Evolutionary conservation across 2,888 invertebrate species (phyloP), one percentile per base, ranked within the genome.

Genomic region (Diarsia brunnea): DNA sequence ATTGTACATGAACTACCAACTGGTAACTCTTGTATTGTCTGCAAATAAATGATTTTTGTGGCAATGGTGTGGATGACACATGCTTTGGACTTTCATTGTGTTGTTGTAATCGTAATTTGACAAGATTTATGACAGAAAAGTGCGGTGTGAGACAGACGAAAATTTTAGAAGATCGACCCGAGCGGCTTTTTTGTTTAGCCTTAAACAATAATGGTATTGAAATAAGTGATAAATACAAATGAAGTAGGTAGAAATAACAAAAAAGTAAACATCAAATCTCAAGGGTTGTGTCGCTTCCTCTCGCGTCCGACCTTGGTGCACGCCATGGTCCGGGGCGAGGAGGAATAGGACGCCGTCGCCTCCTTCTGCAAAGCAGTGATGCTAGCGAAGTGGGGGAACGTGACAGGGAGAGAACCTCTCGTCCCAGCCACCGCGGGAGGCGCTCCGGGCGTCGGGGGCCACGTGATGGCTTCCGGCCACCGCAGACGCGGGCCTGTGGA

Each of bases 41-140:
- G 43, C 8, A 63, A n/a, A n/a, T n/a, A 43, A 63, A n/a, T 43
- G 3, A 21, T 63, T 63, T 8, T n/a, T n/a, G n/a, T 43, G n/a
- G n/a, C 69, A 55, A 55, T 72, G 45, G 45, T 45, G 45, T 45
- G 10, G 27, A 43, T 45, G 69, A 5, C 19, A 69, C 45, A 31
- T 68, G 53, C 68, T 78, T 63, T 43, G 24, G 19, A 55, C 24
- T 61, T 64, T 61, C 49, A 81, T 70, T 69, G 27, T 78, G 70
- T 82, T 78, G 51, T 71, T 74, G 68, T 69, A 27, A 55, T 58
- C 19, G 27, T 31, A 55, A 70, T 74, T 67, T 58, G 12, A 21
- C 19, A n/a, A 61, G 27, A 69, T 24, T 76, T 24, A 68, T 68
- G 38, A 51, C 27, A 73, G 47, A 61, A 66, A 10, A 16, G 38